Percentiles rank a stretch among this genome's conserved stretches.
phyloP scores from a whole-genome alignment of 1,140 invertebrate genomes.

The Andrena cerasifolii region DNA sequence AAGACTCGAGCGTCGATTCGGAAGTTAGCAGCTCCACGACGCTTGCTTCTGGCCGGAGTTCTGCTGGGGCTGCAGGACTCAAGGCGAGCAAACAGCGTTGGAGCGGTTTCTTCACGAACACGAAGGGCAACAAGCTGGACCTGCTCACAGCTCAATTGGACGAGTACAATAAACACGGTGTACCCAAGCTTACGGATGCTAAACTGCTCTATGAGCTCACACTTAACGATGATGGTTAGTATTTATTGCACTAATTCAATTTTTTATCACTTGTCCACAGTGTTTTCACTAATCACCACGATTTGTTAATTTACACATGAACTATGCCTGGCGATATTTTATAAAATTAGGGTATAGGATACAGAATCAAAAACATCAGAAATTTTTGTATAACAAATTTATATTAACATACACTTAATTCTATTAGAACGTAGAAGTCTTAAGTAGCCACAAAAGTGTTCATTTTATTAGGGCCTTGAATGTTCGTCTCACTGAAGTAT shows the following conservation, averaged over 20 bases:
- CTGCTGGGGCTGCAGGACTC: constrained; percentile 70
- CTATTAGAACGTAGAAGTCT: constrained; percentile 8
- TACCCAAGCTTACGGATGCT: constrained; percentile 82
- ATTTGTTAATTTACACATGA: no score
- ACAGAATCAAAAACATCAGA: not conserved
- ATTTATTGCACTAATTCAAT: not conserved
- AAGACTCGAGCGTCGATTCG: constrained; percentile 82
- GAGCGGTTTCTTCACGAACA: constrained; percentile 87
- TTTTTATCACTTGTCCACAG: not conserved
- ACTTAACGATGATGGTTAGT: constrained; percentile 81
- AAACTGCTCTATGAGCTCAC: constrained; percentile 74
- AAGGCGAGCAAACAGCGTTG: constrained; percentile 85
- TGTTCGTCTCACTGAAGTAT: not conserved
- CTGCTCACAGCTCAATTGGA: constrained; percentile 86
- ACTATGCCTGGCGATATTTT: no score
- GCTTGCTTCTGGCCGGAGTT: constrained; percentile 71
- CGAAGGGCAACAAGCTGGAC: constrained; percentile 86
- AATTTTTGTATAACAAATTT: constrained; percentile 8
- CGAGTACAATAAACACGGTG: constrained; percentile 86
- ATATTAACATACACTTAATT: constrained; percentile 31
- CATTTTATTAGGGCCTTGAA: not conserved
- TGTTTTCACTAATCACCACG: no score
- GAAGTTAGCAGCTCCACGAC: constrained; percentile 72
- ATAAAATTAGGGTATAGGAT: no score
- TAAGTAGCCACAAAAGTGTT: not conserved